These are phyloP conservation scores for Colaptes auratus DNA, from an alignment of 2,113 vertebrate genomes.

Conservation along the genomic window DNA sequence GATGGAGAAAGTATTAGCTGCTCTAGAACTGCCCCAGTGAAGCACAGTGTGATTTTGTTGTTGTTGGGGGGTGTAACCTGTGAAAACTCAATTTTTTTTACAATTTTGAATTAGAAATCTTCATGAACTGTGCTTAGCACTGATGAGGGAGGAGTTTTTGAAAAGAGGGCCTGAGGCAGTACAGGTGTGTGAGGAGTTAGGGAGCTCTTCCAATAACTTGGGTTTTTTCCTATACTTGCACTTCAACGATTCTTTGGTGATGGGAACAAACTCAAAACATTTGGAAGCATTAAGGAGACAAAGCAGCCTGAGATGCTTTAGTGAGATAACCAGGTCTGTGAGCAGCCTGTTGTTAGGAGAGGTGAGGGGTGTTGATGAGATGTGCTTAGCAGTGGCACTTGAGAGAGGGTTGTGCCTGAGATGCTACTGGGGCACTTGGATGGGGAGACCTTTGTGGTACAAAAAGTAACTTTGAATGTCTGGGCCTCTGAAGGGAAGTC, in stretches of 20 bases:
- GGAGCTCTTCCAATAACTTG: background rate
- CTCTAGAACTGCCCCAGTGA: background rate
- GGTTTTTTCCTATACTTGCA: background rate
- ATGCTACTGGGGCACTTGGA: background rate
- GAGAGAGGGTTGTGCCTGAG: background rate
- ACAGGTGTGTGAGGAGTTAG: background rate
- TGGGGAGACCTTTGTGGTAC: background rate
- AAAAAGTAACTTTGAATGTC: background rate
- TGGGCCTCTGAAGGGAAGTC: background rate
- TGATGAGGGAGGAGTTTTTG: background rate
- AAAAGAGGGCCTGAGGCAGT: background rate
- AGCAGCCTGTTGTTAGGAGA: background rate
- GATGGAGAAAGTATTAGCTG: background rate
- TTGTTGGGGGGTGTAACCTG: no score
- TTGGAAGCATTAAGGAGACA: background rate
- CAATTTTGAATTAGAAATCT: background rate
- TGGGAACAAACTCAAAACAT: background rate
- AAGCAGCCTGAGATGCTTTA: no score
- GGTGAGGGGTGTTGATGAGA: background rate
- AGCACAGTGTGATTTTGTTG: rapidly evolving
- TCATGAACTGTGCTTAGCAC: no score
- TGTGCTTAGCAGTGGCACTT: background rate
- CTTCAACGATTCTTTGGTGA: background rate
- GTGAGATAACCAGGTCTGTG: no score
- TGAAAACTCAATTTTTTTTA: background rate